A percentile compares a stretch with the other conserved stretches of the same genome.
phyloP scores from a whole-genome alignment of 2,888 invertebrate species.

The Diadegma fenestrale region DNA sequence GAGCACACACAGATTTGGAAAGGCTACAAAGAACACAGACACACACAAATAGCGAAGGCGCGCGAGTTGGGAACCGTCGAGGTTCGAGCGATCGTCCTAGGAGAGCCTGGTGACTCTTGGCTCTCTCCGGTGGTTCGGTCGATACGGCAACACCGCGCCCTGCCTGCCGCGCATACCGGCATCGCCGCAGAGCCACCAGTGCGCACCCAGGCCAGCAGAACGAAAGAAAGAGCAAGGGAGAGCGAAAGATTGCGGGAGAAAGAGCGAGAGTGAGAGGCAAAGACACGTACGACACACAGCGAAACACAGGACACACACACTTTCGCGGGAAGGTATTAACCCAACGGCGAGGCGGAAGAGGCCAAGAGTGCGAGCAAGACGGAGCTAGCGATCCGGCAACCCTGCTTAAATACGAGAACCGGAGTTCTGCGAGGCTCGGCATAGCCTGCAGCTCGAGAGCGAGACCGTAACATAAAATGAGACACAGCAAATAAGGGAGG shows the following conservation, averaged over 20 bases:
- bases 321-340: conserved; percentile 24
- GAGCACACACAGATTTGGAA: background rate
- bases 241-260: conserved; percentile 7
- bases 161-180: conserved; percentile 77
- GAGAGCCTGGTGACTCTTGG: conserved; percentile 48
- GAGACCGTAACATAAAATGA: conserved; percentile 17
- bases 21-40: background rate
- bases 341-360: conserved; percentile 49
- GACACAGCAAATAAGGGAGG: conserved; percentile 36
- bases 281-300: conserved; percentile 14
- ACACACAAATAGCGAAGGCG: conserved; percentile 24
- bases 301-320: conserved; percentile 8
- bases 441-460: conserved; percentile 32
- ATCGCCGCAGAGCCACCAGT: conserved; percentile 64
- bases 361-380: conserved; percentile 59
- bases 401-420: conserved; percentile 53
- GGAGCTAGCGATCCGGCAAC: conserved; percentile 61
- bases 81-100: conserved; percentile 48
- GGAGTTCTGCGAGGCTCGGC: conserved; percentile 52
- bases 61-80: conserved; percentile 42
- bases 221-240: conserved; percentile 47
- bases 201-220: conserved; percentile 71
- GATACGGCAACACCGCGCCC: conserved; percentile 84
- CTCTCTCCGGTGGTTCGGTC: conserved; percentile 78
- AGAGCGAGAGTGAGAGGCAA: background rate